Conservation (phyloP, 2,113 vertebrate genomes). For the Poicephalus meyeri region DNA sequence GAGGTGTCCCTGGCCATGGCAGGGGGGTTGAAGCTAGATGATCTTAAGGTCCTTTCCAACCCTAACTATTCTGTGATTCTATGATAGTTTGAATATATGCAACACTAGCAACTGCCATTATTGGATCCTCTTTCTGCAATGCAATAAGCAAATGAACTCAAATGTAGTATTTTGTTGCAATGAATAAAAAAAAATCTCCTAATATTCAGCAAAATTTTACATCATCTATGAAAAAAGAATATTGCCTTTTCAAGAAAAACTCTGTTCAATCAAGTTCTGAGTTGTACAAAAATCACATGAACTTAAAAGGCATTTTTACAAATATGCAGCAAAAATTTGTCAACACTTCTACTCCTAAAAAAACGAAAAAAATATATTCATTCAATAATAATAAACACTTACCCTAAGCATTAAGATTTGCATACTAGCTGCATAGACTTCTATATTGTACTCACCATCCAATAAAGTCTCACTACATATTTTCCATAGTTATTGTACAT, state of each 20-base stretch:
- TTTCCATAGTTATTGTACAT: constrained; percentile 91
- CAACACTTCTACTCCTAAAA: not conserved
- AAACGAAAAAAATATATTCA: not conserved
- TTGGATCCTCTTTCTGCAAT: not conserved
- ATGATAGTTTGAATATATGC: not conserved
- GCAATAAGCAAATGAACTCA: not conserved
- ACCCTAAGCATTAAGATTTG: not conserved
- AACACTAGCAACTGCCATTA: not conserved
- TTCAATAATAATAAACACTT: not conserved
- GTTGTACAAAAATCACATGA: not conserved
- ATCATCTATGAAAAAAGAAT: not conserved
- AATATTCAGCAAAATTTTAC: not conserved
- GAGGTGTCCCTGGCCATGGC: too few species aligned
- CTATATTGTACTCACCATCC: constrained; percentile 85
- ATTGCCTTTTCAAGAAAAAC: not conserved
- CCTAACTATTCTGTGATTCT: too few species aligned
- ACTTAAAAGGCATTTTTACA: not conserved
- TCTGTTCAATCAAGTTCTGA: not conserved
- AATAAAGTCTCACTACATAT: constrained; percentile 89
- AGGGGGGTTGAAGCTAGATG: too few species aligned
- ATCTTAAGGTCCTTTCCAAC: too few species aligned
- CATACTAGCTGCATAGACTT: not conserved
- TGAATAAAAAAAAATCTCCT: not conserved
- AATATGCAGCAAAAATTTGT: not conserved
- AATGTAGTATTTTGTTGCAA: not conserved